Base-by-base conservation (phyloP, 2,113 vertebrate species). In the Pungitius pungitius region DNA sequence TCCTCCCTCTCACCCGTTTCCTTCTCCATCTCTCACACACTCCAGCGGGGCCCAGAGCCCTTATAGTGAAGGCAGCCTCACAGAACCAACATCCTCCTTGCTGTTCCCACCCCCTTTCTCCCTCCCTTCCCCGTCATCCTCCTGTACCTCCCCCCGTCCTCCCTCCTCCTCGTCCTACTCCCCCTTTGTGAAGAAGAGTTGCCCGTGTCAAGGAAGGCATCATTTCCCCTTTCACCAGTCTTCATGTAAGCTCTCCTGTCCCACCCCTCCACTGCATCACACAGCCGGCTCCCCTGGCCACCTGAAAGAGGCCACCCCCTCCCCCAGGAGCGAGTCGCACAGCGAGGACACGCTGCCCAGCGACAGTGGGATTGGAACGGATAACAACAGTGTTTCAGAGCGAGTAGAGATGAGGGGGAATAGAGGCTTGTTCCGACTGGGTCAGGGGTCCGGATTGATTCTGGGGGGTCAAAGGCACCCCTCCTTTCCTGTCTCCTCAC, bases 41-140 rank as follows among this genome's bases (percentile, higher is more conserved):
- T 96, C 96, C 37, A 97, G 95, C 0, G 96, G 96, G 6, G 96
- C 95, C 3, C 96, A 97, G 85, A 98, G 97, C 85, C 97, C 96
- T 0, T 94, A 94, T 86, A 97, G 96, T 2, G 96, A 97, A 4
- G 95, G 95, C 0, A 94, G 96, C 0, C 95, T 97, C 47, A 90
- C 95, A 1, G 96, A 97, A 83, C 95, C 82, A 2, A 20, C 88
- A 6, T 80, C 91, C 8, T 87, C 88, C 47, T 45, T 91, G 11
- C 79, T 88, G 39, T 90, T 91, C 35, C 65, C 90, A 66, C 92
- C 87, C 65, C 86, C 84, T 42, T 90, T 91, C 73, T 90, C 87
- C 43, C 87, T 90, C n/a, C 91, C 91, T 9, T 93, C 88, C n/a
- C 90, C 91, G 1, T 84, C 90, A 1, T 92, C 89, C 8, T 91